Conservation (phyloP, 2,797 vertebrate species). For the Enteromius unitaeniatus region DNA sequence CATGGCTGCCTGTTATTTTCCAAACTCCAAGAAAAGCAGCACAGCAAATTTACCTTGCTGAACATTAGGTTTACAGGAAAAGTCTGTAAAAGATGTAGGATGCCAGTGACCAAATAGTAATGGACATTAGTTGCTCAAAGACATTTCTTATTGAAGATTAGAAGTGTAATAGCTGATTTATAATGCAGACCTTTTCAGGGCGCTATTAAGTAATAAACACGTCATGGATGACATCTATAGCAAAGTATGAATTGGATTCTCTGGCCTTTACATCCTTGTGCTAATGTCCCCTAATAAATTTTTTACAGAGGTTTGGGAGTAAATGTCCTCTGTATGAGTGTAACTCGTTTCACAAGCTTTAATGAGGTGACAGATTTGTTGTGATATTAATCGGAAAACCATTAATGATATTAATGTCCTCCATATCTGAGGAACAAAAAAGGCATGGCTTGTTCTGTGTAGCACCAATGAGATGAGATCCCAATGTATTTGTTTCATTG, state of each 20-base stretch:
- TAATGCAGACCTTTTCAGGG: slow-evolving; percentile 46
- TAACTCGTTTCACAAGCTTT: slow-evolving; percentile 8
- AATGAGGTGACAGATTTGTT: slow-evolving; percentile 5
- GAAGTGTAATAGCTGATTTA: slow-evolving; percentile 36
- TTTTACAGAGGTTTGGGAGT: slow-evolving; percentile 1
- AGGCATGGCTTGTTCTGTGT: neutral
- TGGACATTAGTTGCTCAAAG: slow-evolving; percentile 15
- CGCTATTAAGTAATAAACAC: neutral
- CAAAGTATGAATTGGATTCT: neutral
- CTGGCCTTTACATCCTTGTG: neutral
- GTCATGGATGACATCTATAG: neutral
- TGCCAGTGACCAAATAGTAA: slow-evolving; percentile 7
- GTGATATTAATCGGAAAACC: neutral
- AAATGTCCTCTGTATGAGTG: neutral
- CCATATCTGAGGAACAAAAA: neutral
- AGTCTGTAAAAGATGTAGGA: neutral
- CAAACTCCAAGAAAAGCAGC: slow-evolving; percentile 28
- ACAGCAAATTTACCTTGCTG: neutral
- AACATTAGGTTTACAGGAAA: neutral
- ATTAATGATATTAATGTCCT: too few relatives aligned
- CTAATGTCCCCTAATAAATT: neutral
- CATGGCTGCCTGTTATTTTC: slow-evolving; percentile 40
- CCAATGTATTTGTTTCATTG: neutral
- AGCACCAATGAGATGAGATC: neutral
- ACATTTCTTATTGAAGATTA: slow-evolving; percentile 38